phyloP scores from a whole-genome alignment of 2,113 vertebrate species.

The Nettapus auritus region DNA sequence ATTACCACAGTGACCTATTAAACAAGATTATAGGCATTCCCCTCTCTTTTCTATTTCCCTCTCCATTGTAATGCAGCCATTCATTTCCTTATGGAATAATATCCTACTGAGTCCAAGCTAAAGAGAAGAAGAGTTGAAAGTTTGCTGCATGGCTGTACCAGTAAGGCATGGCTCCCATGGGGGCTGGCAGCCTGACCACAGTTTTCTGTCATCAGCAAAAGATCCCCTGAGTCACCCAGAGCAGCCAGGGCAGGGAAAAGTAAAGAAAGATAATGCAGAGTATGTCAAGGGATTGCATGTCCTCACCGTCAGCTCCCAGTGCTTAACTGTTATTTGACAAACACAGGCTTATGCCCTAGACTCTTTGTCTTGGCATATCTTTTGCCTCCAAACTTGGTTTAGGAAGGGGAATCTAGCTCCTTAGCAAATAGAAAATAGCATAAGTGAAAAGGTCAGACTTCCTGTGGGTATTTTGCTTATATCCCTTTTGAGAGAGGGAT shows the following conservation, averaged over 20 bases:
- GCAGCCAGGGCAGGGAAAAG: not conserved
- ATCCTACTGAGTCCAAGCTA: not conserved
- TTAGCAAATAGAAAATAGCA: constrained; percentile 21
- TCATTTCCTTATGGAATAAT: not conserved
- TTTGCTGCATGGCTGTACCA: not conserved
- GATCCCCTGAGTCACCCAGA: not conserved
- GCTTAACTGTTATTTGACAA: constrained; percentile 10
- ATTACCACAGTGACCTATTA: not conserved
- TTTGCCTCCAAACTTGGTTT: constrained; percentile 1
- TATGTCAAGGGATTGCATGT: not conserved
- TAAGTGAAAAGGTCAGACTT: constrained; percentile 1
- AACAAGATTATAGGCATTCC: not conserved
- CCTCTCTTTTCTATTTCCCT: not conserved
- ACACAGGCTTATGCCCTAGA: not conserved
- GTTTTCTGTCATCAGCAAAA: not conserved
- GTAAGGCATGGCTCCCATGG: not conserved
- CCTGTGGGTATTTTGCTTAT: not conserved
- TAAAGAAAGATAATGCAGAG: not conserved
- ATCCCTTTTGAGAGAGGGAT: not conserved
- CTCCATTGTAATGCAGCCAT: not conserved
- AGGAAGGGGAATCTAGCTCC: not conserved
- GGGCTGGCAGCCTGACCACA: not conserved
- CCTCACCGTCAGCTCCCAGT: not conserved
- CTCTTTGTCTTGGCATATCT: not conserved
- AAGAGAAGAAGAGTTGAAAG: not conserved